Conservation (phyloP, 2,113 vertebrate species). For the Tragelaphus imberbis region DNA sequence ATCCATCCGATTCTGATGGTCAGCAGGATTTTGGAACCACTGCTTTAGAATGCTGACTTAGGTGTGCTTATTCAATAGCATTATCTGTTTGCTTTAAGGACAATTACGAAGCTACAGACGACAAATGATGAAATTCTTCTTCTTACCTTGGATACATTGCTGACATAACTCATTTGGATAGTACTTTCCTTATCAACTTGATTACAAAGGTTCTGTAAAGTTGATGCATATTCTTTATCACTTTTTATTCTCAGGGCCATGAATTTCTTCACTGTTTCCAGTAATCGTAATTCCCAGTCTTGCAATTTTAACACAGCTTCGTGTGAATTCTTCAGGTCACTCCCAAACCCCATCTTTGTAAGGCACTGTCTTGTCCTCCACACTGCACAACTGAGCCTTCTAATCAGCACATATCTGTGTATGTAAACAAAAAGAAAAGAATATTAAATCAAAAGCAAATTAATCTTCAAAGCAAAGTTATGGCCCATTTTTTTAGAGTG, state of each 20-base stretch:
- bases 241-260: slow-evolving; percentile 97
- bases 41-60: background rate
- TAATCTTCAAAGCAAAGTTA: background rate
- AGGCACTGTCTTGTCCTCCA: slow-evolving; percentile 78
- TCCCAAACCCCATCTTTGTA: slow-evolving; percentile 96
- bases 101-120: background rate
- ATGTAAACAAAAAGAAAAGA: slow-evolving; percentile 65
- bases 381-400: slow-evolving; percentile 67
- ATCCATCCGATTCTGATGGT: background rate
- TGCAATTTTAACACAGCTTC: slow-evolving; percentile 97
- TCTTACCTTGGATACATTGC: slow-evolving; percentile 94
- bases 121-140: slow-evolving; percentile 25
- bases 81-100: background rate
- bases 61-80: background rate
- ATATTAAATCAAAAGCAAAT: slow-evolving; percentile 40
- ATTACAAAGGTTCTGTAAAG: slow-evolving; percentile 95
- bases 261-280: slow-evolving; percentile 97
- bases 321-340: slow-evolving; percentile 93
- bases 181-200: slow-evolving; percentile 94
- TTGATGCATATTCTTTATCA: slow-evolving; percentile 95
- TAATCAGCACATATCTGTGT: slow-evolving; percentile 80
- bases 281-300: slow-evolving; percentile 95
- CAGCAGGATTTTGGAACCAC: background rate
- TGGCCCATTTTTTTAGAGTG: background rate
- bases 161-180: slow-evolving; percentile 89